Conservation (phyloP, 2,888 invertebrate genomes). For the Xylocampa areola region DNA sequence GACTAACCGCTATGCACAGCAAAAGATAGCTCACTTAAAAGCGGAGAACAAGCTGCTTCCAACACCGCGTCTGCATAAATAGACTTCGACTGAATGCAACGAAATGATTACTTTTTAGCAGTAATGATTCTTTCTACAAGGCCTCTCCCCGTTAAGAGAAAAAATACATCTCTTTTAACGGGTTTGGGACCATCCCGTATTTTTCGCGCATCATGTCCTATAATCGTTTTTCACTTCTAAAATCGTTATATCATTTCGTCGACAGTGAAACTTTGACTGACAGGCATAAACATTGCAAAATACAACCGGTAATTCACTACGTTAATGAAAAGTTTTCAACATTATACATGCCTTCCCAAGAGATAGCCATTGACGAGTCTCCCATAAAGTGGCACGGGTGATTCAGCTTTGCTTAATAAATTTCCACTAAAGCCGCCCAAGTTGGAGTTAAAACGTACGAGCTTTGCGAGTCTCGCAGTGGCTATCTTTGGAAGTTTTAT, state of each 20-base stretch:
- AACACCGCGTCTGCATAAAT: constrained; percentile 9
- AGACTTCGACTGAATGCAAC: constrained; percentile 45
- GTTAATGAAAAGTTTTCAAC: too few relatives aligned
- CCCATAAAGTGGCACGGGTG: background rate
- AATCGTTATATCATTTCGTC: constrained; percentile 43
- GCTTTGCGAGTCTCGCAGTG: too few relatives aligned
- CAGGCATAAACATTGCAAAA: constrained; percentile 19
- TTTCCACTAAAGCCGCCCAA: too few relatives aligned
- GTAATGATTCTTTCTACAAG: constrained; percentile 43
- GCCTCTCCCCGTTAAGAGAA: constrained; percentile 49
- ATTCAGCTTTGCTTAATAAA: too few relatives aligned
- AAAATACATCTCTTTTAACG: constrained; percentile 46
- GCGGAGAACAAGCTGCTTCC: background rate
- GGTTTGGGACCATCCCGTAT: constrained; percentile 50
- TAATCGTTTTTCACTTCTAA: constrained; percentile 44
- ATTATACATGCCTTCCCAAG: too few relatives aligned
- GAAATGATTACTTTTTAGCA: constrained; percentile 50
- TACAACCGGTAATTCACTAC: constrained; percentile 34
- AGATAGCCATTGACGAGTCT: too few relatives aligned
- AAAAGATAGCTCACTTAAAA: constrained; percentile 10
- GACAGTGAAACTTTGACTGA: constrained; percentile 23
- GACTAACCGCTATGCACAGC: background rate
- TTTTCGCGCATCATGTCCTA: constrained; percentile 52
- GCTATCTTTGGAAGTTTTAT: too few relatives aligned
- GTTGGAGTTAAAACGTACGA: too few relatives aligned